A percentile compares a stretch with the other conserved stretches of the same genome.
Evolutionary conservation across 2,113 vertebrate genomes (phyloP).

Genomic region (Oceanites oceanicus): DNA sequence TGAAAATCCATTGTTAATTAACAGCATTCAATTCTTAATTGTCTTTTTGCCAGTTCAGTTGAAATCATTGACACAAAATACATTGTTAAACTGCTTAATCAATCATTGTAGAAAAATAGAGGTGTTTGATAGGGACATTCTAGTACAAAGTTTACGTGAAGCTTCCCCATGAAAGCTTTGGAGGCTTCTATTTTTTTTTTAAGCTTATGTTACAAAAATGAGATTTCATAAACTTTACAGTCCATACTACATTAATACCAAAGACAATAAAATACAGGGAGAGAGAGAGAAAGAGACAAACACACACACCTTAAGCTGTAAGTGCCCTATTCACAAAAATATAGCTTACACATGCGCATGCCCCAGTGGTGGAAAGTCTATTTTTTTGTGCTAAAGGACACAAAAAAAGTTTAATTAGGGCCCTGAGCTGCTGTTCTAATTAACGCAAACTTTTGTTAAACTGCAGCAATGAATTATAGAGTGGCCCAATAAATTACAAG

Average conservation of each 20-base stretch:
- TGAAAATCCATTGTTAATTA: conserved; percentile 75
- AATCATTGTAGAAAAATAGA: conserved; percentile 83
- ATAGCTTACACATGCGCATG: conserved; percentile 36
- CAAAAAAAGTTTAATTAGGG: conserved; percentile 6
- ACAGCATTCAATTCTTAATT: conserved; percentile 70
- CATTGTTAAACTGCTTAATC: conserved; percentile 75
- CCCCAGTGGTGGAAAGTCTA: background rate
- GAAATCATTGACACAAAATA: conserved; percentile 78
- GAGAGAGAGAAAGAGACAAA: background rate
- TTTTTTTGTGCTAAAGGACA: conserved; percentile 46
- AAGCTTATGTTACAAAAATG: conserved; percentile 73
- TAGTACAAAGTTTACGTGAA: conserved; percentile 74
- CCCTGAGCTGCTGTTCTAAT: conserved; percentile 24
- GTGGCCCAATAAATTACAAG: background rate
- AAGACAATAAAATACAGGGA: conserved; percentile 34
- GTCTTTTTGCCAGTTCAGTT: conserved; percentile 61
- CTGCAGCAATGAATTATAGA: background rate
- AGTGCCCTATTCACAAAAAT: conserved; percentile 36
- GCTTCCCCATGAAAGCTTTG: conserved; percentile 59
- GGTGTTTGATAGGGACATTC: conserved; percentile 75
- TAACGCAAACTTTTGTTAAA: background rate
- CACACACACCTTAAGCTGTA: conserved; percentile 8
- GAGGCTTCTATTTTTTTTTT: conserved; percentile 51
- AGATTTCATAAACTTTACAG: conserved; percentile 72
- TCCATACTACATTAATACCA: conserved; percentile 50